Evolutionary conservation across 2,888 invertebrate species (phyloP).

Genomic region (Nymphalis polychloros): DNA sequence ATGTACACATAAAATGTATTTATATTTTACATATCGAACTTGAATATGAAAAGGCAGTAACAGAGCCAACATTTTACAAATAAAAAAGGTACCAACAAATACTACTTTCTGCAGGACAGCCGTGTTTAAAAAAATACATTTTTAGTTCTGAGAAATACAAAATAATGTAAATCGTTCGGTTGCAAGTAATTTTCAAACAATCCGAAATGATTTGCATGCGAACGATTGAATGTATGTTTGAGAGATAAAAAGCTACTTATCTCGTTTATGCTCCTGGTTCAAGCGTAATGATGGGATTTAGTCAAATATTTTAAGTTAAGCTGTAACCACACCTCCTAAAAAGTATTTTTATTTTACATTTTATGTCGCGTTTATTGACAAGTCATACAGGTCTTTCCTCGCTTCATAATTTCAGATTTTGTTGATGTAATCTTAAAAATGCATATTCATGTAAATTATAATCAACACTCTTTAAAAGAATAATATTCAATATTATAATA

Average conservation of each 20-base stretch:
- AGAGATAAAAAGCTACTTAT: slow-evolving; percentile 12
- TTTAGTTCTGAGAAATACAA: not conserved
- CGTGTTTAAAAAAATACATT: not conserved
- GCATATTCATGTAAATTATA: too few species aligned
- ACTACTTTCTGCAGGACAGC: not conserved
- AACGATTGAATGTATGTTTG: not conserved
- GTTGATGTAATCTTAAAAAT: too few species aligned
- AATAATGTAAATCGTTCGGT: slow-evolving; percentile 1
- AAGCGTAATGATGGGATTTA: not conserved
- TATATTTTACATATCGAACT: too few species aligned
- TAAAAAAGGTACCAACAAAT: too few species aligned
- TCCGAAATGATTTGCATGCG: slow-evolving; percentile 12
- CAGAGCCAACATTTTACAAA: too few species aligned
- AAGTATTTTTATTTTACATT: not conserved
- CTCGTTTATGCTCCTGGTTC: not conserved
- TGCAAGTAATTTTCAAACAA: slow-evolving; percentile 11
- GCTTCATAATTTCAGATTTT: too few species aligned
- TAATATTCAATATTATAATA: too few species aligned
- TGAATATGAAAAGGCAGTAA: too few species aligned
- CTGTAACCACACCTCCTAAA: not conserved
- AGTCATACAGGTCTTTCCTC: too few species aligned
- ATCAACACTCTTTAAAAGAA: too few species aligned
- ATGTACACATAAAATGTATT: too few species aligned
- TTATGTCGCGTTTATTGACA: not conserved
- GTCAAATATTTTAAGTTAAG: not conserved